Percentiles rank a stretch among this genome's conserved stretches.
These are phyloP conservation scores for Diachrysia chrysitis DNA, from an alignment of 2,888 invertebrate species.

Conservation along the genomic window DNA sequence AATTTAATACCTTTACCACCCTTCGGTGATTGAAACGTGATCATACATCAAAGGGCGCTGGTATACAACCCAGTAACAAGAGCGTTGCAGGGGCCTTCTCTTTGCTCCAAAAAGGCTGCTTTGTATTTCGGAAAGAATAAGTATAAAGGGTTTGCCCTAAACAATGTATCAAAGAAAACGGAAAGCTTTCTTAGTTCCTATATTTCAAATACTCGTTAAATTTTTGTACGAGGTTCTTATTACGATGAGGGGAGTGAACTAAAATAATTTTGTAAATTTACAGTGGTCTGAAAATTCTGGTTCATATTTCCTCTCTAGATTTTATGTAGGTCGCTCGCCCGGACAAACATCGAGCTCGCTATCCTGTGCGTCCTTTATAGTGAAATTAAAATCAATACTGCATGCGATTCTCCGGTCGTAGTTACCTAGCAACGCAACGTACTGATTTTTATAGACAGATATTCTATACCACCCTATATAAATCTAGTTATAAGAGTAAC, in stretches of 20 bases:
- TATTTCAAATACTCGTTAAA: background rate
- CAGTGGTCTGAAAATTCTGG: background rate
- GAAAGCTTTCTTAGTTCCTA: background rate
- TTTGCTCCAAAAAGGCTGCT: no score
- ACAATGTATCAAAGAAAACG: background rate
- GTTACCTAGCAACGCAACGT: background rate
- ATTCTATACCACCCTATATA: background rate
- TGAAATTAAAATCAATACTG: constrained; percentile 17
- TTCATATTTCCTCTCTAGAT: background rate
- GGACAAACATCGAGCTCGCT: background rate
- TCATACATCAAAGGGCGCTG: no score
- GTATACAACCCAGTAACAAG: no score
- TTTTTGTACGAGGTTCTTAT: no score
- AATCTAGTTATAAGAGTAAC: background rate
- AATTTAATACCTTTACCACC: no score
- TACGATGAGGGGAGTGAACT: no score
- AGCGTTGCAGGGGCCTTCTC: no score
- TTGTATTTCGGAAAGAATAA: no score
- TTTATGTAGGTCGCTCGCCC: background rate
- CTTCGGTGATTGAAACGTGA: no score
- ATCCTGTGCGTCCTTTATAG: constrained; percentile 6
- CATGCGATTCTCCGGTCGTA: background rate
- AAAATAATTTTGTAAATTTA: no score
- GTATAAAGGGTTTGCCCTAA: no score
- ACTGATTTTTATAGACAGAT: background rate